Conservation (phyloP, 1,140 invertebrate species). For the Neuroterus valhalla region DNA sequence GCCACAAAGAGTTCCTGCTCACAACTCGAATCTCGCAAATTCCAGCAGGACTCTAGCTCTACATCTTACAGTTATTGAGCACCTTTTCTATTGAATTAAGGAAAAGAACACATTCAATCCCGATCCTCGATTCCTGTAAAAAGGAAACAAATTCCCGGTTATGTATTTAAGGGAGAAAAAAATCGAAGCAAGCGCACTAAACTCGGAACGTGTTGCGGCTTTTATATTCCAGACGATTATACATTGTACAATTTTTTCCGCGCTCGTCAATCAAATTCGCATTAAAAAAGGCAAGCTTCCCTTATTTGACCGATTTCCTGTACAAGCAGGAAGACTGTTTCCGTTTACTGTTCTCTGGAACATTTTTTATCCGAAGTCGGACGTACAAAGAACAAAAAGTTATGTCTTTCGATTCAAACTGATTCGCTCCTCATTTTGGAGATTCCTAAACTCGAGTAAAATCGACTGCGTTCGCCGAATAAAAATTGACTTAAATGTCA, state of each 20-base stretch:
- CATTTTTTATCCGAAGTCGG: conserved; percentile 3
- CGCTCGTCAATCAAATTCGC: conserved; percentile 25
- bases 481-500: not conserved
- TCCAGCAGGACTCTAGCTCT: not conserved
- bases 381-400: conserved; percentile 2
- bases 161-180: not conserved
- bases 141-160: not conserved
- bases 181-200: not conserved
- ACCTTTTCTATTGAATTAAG: conserved; percentile 10
- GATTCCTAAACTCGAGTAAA: not conserved
- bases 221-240: conserved; percentile 3
- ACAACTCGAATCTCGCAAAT: conserved; percentile 15
- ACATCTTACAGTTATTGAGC: not conserved
- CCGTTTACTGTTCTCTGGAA: conserved; percentile 4
- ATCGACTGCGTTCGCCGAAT: not conserved
- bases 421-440: not conserved
- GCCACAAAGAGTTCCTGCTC: conserved; percentile 39
- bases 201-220: not conserved
- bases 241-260: conserved; percentile 10
- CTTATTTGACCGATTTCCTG: conserved; percentile 10
- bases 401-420: not conserved
- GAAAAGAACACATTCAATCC: not conserved
- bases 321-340: not conserved
- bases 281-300: conserved; percentile 2
- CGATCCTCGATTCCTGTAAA: not conserved